Evolutionary conservation across 2,113 vertebrate species (phyloP).

Genomic region (Daphoenositta chrysoptera): DNA sequence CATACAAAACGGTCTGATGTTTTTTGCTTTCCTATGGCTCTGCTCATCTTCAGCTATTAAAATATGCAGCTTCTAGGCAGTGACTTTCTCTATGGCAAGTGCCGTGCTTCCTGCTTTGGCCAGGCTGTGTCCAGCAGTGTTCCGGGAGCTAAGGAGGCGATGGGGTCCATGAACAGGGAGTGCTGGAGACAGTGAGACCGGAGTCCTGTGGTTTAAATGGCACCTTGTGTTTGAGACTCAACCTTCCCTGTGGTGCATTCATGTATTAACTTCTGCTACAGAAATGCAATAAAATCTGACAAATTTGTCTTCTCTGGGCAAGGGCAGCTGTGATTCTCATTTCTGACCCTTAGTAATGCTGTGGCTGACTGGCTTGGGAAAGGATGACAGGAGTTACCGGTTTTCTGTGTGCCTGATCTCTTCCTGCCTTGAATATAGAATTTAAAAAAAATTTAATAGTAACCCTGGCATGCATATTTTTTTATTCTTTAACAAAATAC

Average conservation of each 20-base stretch:
- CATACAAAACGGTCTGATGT: too few relatives aligned
- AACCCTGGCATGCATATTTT: neutral
- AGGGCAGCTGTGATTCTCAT: neutral
- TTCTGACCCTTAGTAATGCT: neutral
- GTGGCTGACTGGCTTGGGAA: neutral
- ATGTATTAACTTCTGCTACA: neutral
- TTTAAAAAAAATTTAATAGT: neutral
- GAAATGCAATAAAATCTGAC: neutral
- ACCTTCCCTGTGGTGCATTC: accelerated
- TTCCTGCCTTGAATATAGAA: neutral
- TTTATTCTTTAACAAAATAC: neutral
- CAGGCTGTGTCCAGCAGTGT: too few relatives aligned
- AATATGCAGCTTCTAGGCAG: neutral
- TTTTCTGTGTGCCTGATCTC: neutral
- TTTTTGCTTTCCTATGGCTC: neutral
- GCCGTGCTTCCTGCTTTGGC: neutral
- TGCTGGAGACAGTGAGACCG: accelerated
- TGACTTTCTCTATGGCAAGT: accelerated
- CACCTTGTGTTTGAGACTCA: neutral
- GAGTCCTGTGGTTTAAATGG: too few relatives aligned
- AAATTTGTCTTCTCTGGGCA: neutral
- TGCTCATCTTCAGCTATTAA: too few relatives aligned
- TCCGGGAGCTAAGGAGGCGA: accelerated
- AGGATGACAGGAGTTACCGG: neutral
- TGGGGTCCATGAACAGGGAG: neutral